phyloP scores from a whole-genome alignment of 2,113 vertebrate species.

The Sterna hirundo region DNA sequence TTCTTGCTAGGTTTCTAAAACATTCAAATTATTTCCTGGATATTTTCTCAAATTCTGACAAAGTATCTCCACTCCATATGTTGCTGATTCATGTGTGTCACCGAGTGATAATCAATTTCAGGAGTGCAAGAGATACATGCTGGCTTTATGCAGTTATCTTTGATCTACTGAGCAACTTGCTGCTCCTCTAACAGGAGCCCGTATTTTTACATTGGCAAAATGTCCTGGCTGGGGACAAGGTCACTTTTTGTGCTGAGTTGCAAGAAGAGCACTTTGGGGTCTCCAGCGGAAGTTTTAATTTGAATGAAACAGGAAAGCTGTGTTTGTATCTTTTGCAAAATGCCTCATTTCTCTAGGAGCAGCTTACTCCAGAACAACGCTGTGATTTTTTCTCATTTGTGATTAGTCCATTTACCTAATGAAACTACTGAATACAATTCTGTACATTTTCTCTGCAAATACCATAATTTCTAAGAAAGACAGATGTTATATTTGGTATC shows the following conservation, averaged over 20 bases:
- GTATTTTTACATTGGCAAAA: accelerated
- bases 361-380: background rate
- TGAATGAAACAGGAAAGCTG: background rate
- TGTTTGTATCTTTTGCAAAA: background rate
- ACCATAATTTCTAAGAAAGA: background rate
- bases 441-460: background rate
- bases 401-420: background rate
- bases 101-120: background rate
- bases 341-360: background rate
- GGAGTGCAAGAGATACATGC: background rate
- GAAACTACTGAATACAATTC: background rate
- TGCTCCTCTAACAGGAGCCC: background rate
- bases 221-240: background rate
- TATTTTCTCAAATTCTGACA: background rate
- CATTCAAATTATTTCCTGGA: background rate
- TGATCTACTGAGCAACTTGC: background rate
- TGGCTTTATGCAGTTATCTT: background rate
- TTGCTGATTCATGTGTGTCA: background rate
- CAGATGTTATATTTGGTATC: background rate
- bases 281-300: background rate
- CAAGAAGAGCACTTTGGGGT: background rate
- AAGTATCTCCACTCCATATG: background rate
- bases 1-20: background rate
- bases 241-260: background rate
- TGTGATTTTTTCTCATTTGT: background rate